Conservation (phyloP, 1,140 invertebrate species). For the Trichonephila clavata region DNA sequence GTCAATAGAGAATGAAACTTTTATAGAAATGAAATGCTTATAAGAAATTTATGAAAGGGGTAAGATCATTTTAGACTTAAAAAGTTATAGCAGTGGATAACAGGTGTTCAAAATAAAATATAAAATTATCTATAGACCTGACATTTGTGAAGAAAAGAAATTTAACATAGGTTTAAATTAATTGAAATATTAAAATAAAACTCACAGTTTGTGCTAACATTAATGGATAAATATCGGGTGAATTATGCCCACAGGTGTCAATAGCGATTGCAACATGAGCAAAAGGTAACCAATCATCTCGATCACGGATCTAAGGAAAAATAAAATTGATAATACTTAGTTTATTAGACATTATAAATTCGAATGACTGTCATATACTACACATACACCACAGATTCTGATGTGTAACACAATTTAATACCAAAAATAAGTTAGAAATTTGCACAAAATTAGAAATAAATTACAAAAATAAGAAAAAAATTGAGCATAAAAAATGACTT, state of each 20-base stretch:
- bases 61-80: no score
- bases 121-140: no score
- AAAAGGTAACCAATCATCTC: conserved; percentile 96
- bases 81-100: no score
- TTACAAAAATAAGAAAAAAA: no score
- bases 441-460: no score
- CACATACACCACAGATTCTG: no score
- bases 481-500: no score
- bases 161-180: neutral
- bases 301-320: conserved; percentile 78
- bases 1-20: neutral
- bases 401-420: no score
- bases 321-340: neutral
- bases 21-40: neutral
- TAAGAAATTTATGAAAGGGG: neutral
- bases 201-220: conserved; percentile 96
- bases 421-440: no score
- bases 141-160: neutral
- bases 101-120: no score
- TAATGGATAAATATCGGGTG: conserved; percentile 97
- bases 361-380: no score
- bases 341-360: no score
- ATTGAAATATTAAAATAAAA: neutral
- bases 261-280: conserved; percentile 98
- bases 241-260: conserved; percentile 96